These are phyloP conservation scores for Pandemis cinnamomeana DNA, from an alignment of 2,888 invertebrate species.

Conservation along the genomic window DNA sequence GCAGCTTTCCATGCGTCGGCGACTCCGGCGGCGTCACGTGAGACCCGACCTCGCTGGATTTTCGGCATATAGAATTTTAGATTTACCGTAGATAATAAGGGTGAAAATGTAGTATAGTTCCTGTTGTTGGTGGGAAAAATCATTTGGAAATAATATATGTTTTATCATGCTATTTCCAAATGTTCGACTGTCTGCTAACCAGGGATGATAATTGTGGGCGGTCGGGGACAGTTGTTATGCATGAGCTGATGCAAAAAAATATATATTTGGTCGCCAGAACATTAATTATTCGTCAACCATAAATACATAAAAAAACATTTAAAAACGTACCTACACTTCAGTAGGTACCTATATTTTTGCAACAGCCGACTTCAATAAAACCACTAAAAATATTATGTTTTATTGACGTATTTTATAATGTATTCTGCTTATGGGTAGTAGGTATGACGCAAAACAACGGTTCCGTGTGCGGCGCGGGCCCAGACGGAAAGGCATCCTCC, in stretches of 20 bases:
- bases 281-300: too few relatives aligned
- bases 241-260: too few relatives aligned
- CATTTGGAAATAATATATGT: not conserved
- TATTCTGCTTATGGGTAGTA: slow-evolving; percentile 1
- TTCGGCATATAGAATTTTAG: not conserved
- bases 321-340: too few relatives aligned
- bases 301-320: too few relatives aligned
- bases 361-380: not conserved
- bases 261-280: too few relatives aligned
- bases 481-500: slow-evolving; percentile 3
- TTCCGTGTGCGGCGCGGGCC: not conserved
- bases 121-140: slow-evolving; percentile 4
- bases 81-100: slow-evolving; percentile 8
- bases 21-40: slow-evolving; percentile 33
- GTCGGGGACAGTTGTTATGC: too few relatives aligned
- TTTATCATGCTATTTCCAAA: not conserved
- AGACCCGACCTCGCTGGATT: not conserved
- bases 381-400: not conserved
- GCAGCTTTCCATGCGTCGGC: slow-evolving; percentile 48
- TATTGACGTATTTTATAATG: slow-evolving; percentile 1
- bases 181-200: not conserved
- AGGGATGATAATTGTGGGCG: too few relatives aligned
- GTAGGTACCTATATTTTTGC: not conserved
- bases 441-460: slow-evolving; percentile 5
- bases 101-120: slow-evolving; percentile 13